phyloP scores from a whole-genome alignment of 2,888 invertebrate species.

The Abscondita cerata region DNA sequence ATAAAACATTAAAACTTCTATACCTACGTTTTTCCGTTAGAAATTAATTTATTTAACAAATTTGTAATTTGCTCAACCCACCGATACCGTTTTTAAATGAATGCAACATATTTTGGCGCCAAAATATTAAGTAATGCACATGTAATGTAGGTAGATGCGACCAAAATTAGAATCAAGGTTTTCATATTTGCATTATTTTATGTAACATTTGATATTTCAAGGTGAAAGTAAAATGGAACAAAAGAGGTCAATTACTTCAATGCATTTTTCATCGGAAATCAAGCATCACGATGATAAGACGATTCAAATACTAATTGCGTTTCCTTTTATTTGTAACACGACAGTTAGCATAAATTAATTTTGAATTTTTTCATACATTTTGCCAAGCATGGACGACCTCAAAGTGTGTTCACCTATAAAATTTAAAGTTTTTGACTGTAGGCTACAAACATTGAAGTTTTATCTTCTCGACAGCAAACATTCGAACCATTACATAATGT shows the following conservation, averaged over 20 bases:
- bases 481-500: slow-evolving; percentile 15
- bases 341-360: slow-evolving; percentile 6
- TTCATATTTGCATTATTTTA: slow-evolving; percentile 1
- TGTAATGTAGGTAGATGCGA: not conserved
- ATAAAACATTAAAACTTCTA: too few relatives aligned
- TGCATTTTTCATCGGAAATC: too few relatives aligned
- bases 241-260: not conserved
- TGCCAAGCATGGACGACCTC: slow-evolving; percentile 21
- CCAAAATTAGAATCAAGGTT: slow-evolving; percentile 1
- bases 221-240: not conserved
- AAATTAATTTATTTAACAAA: too few relatives aligned
- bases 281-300: too few relatives aligned
- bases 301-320: too few relatives aligned
- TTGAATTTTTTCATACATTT: slow-evolving; percentile 12
- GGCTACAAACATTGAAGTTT: not conserved
- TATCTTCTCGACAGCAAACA: too few relatives aligned
- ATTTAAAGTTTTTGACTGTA: slow-evolving; percentile 15
- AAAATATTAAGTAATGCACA: not conserved
- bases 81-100: too few relatives aligned
- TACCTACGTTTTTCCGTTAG: too few relatives aligned
- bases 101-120: too few relatives aligned
- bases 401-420: slow-evolving; percentile 22
- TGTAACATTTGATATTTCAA: slow-evolving; percentile 9
- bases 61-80: too few relatives aligned
- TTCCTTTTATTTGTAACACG: too few relatives aligned